phyloP scores from a whole-genome alignment of 2,113 vertebrate species.

The Indri indri region DNA sequence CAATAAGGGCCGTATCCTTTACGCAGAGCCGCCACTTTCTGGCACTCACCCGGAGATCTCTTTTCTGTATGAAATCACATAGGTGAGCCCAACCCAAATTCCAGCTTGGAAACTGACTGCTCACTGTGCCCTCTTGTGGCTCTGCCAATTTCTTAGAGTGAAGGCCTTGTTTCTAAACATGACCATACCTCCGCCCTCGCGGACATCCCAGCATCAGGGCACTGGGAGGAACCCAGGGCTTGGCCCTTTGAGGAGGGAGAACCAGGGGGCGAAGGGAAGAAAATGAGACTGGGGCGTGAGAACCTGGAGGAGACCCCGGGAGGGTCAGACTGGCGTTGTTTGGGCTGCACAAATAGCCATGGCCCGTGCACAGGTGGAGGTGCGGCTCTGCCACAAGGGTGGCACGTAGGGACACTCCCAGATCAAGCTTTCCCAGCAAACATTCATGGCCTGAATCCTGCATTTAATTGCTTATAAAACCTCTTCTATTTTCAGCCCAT shows the following conservation, averaged over 20 bases:
- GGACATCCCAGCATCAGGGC: neutral
- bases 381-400: neutral
- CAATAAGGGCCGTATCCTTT: conserved; percentile 50
- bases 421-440: neutral
- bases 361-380: neutral
- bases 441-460: too few relatives aligned
- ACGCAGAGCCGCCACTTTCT: conserved; percentile 49
- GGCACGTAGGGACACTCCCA: neutral
- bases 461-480: neutral
- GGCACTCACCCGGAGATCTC: conserved; percentile 57
- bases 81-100: conserved; percentile 44
- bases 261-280: neutral
- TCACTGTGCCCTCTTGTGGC: neutral
- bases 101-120: conserved; percentile 54
- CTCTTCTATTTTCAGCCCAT: neutral
- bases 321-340: fast-evolving
- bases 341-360: fast-evolving
- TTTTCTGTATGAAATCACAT: conserved; percentile 78
- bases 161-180: neutral
- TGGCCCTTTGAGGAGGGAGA: neutral
- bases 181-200: fast-evolving
- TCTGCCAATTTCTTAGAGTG: neutral
- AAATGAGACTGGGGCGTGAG: neutral
- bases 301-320: neutral
- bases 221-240: neutral